phyloP scores from a whole-genome alignment of 2,113 vertebrate genomes.

The Actenoides lindsayi region DNA sequence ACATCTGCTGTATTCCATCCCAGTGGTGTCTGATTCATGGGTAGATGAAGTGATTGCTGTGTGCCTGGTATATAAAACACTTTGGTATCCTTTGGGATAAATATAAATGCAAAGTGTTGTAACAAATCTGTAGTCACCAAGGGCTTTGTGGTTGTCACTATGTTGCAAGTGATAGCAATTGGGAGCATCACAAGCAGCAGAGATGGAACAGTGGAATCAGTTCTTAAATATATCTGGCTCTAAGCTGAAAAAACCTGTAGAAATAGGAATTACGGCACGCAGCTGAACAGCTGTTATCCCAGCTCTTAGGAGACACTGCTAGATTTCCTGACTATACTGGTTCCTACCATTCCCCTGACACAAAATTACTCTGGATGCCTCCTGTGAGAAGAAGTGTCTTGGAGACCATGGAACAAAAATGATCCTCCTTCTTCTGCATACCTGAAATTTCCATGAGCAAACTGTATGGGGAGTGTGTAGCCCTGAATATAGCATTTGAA shows the following conservation, averaged over 20 bases:
- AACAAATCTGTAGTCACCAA: not conserved
- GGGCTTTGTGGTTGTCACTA: not conserved
- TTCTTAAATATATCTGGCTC: not conserved
- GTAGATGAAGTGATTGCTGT: not conserved
- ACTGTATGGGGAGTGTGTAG: not conserved
- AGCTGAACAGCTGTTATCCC: not conserved
- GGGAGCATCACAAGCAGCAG: not conserved
- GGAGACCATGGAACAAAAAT: not conserved
- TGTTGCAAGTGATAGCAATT: not conserved
- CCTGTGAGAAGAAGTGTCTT: not conserved
- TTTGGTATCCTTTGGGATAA: not conserved
- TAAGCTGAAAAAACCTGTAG: not conserved
- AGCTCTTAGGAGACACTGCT: not conserved
- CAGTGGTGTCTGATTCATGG: not conserved
- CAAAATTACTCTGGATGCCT: not conserved
- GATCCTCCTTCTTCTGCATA: not conserved
- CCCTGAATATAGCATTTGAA: not conserved
- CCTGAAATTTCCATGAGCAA: not conserved
- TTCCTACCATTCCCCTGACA: not conserved
- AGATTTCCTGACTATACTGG: not conserved
- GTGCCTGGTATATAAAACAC: not conserved
- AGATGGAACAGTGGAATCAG: not conserved
- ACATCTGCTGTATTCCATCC: slow-evolving; percentile 35
- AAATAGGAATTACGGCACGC: not conserved
- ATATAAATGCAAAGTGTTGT: not conserved